A percentile compares a stretch with the other conserved stretches of the same genome.
Conservation (phyloP, 2,113 vertebrate species). For the Alethe diademata region DNA sequence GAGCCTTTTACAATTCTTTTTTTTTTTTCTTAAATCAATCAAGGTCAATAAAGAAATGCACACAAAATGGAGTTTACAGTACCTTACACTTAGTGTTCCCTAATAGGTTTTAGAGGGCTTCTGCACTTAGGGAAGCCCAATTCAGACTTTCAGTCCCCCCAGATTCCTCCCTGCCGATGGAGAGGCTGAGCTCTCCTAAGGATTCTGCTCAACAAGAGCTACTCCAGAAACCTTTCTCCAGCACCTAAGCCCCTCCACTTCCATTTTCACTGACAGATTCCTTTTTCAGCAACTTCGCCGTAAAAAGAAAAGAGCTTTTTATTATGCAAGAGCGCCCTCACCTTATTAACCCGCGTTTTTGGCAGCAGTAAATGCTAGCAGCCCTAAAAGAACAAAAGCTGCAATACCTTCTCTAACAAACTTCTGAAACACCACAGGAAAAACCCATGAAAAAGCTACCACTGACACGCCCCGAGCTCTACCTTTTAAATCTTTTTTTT, state of each 20-base stretch:
- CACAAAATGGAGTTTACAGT: background rate
- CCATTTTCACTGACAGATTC: background rate
- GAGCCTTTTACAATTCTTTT: background rate
- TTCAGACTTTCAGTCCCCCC: background rate
- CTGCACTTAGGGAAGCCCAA: background rate
- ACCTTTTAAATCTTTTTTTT: too few relatives aligned
- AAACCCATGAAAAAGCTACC: too few relatives aligned
- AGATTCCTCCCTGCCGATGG: background rate
- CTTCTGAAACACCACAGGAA: too few relatives aligned
- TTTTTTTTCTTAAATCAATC: background rate
- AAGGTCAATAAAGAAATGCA: background rate
- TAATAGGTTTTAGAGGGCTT: background rate
- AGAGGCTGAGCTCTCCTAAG: background rate
- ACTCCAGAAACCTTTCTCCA: background rate
- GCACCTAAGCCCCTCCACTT: too few relatives aligned
- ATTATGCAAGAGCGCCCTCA: accelerated
- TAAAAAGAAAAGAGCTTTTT: accelerated
- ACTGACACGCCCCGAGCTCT: too few relatives aligned
- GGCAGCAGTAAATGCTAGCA: accelerated
- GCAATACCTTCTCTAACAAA: accelerated
- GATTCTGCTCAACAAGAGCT: background rate
- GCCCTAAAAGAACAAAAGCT: accelerated
- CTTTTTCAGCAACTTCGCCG: background rate
- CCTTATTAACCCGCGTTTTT: accelerated
- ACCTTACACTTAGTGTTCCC: background rate